Base-by-base conservation (phyloP, 2,888 invertebrate species). In the Orchestes rusci region DNA sequence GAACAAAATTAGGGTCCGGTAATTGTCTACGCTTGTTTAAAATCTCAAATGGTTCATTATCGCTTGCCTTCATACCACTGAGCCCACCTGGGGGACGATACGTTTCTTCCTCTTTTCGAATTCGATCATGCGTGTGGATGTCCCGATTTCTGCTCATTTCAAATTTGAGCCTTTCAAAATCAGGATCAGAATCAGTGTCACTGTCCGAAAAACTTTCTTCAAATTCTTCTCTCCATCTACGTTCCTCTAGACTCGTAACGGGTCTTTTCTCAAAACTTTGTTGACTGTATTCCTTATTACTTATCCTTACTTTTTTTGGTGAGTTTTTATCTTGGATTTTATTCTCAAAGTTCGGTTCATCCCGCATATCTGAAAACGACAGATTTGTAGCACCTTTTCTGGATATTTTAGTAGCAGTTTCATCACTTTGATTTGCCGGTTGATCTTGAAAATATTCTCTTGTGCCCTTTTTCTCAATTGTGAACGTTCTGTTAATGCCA, bases 1-100 rank as follows among this genome's bases (percentile, higher is more conserved):
- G 88, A 20, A 82, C 67, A 58, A 82, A 79, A 63, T 79, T 81
- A 0, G 83, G 80, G 63, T 80, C 79, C 0, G 80, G 78, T 32
- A 80, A 66, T n/a, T 80, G 77, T 45, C 74, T 66, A 1, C 77
- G 77, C 54, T 78, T 78, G 1, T 75, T 71, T 2, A 76, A 65
- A 52, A 80, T 75, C 45, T 73, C 73, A 51, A 77, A 78, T 0
- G 76, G 74, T 58, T 75, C 70, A 40, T 74, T 73, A 29, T 72
- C 71, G 13, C 60, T 63, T 50, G 45, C 29, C 1, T 65, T 67
- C 1, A 68, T 48, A 69, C 77, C 77, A 12, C 43, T 30, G 16
- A 47, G 29, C 13, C 40, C 44, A 48, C 72, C 73, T 51, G 78
- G 71, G 1, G 84, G 83, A 65, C 82, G 79, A 61, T 84, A 84